Evolutionary conservation across 2,113 vertebrate genomes (phyloP).

Genomic region (Aix galericulata): DNA sequence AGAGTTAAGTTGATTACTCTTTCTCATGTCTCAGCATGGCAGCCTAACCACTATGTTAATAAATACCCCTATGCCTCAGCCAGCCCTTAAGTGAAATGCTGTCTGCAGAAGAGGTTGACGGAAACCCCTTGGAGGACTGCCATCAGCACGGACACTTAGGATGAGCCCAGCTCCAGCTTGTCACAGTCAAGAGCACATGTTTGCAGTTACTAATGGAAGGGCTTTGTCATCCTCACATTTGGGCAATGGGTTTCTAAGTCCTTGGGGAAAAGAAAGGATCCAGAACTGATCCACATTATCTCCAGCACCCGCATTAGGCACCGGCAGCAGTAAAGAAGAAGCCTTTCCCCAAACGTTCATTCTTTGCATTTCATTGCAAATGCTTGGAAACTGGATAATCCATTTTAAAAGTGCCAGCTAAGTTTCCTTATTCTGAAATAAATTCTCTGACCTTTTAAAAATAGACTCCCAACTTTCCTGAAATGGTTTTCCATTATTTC

Average conservation of each 20-base stretch:
- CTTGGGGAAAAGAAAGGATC: background rate
- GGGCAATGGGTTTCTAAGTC: background rate
- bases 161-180: background rate
- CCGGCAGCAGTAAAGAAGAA: background rate
- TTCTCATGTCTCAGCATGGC: background rate
- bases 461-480: background rate
- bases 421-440: background rate
- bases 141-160: fast-evolving
- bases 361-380: background rate
- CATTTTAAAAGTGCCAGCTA: background rate
- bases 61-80: background rate
- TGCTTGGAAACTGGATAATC: background rate
- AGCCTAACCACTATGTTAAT: background rate
- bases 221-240: background rate
- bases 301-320: background rate
- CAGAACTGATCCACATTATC: background rate
- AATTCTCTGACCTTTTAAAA: background rate
- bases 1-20: background rate
- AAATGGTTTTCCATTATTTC: background rate
- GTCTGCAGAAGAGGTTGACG: background rate
- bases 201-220: background rate
- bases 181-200: background rate
- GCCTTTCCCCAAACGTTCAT: background rate
- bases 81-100: background rate
- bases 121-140: background rate